Evolutionary conservation across 2,888 invertebrate species (phyloP), one percentile per base, ranked within the genome.

Genomic region (Lacanobia wlatinum): DNA sequence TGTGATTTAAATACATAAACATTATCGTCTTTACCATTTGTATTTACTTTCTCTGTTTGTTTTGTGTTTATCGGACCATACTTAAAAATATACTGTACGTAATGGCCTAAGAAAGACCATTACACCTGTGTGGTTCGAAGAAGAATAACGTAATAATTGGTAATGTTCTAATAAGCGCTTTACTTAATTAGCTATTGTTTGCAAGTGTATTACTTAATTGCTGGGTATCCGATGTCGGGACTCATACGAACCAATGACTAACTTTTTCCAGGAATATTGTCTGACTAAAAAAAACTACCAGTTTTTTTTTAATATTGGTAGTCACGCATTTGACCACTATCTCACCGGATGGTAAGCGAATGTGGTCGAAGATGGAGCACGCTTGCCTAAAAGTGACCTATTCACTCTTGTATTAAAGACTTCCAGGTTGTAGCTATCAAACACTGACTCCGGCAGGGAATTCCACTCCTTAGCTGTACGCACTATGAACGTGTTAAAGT

Each of bases 141-240:
- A 70, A 82, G 34, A 9, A 63, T 18, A 56, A 23, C 18, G 52
- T 65, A 12, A 65, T 48, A 28, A 58, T 50, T 10, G n/a, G 18
- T 61, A 43, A 70, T 46, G 53, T 65, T 50, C 21, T 53, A 16
- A 63, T 28, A 63, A 59, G 28, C 18, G 38, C 10, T 64, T 60
- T n/a, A 55, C 55, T 60, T 67, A 34, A 61, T 55, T 40, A 56
- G 43, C 46, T 8, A 76, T 81, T 76, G 48, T 81, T 61, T 58
- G 21, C 18, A 10, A 52, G n/a, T 23, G 9, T n/a, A n/a, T 50
- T 52, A 40, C 21, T 21, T 43, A 53, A 50, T 40, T 61, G 46
- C 18, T 18, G 46, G 34, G 34, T 55, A n/a, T 66, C 43, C 50
- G 38, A 53, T 63, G 50, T 23, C n/a, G 12, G 55, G 48, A 28